Evolutionary conservation across 2,113 vertebrate species (phyloP), one percentile per base, ranked within the genome.

Genomic region (Thamnophis sirtalis): DNA sequence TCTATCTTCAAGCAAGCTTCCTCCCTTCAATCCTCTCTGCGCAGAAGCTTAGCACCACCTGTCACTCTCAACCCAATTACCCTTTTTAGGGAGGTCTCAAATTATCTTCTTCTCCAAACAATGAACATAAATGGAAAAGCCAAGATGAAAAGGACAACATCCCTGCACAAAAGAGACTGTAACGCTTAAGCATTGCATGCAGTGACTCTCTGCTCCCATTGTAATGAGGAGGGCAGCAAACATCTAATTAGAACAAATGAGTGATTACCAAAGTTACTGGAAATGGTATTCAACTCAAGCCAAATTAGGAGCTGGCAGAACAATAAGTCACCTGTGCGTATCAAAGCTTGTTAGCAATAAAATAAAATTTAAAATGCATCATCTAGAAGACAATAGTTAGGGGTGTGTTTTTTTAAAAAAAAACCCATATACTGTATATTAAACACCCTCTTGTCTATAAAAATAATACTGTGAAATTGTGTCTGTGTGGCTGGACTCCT

Each of bases 241-340:
- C 87, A 92, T 60, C 48, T 86, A 90, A 94, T 84, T 92, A 95
- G 17, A 93, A 6, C 13, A 93, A 94, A 90, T 93, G n/a, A 55
- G 60, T 73, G 6, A 15, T 91, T 55, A 48, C 63, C 85, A 84
- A 92, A 86, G 15, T 88, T 94, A 93, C 21, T 5, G 93, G 89
- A 92, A 93, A 91, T 8, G 22, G n/a, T 68, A 0, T 60, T 91
- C 88, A 95, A 49, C 0, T n/a, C 21, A 73, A 11, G 21, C 19
- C 89, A 94, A 91, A 92, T 56, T 92, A 93, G 7, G 50, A 68
- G 85, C 43, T 0, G 0, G 50, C 43, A 92, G 91, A 95, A 86
- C 10, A 84, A 0, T 48, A 91, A 93, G 15, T 92, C 84, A 2
- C 8, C 48, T 33, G 38, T 21, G 26, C 22, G 43, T 0, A 10